A percentile compares a stretch with the other conserved stretches of the same genome.
Evolutionary conservation across 2,113 vertebrate genomes (phyloP).

Genomic region (Carlito syrichta): DNA sequence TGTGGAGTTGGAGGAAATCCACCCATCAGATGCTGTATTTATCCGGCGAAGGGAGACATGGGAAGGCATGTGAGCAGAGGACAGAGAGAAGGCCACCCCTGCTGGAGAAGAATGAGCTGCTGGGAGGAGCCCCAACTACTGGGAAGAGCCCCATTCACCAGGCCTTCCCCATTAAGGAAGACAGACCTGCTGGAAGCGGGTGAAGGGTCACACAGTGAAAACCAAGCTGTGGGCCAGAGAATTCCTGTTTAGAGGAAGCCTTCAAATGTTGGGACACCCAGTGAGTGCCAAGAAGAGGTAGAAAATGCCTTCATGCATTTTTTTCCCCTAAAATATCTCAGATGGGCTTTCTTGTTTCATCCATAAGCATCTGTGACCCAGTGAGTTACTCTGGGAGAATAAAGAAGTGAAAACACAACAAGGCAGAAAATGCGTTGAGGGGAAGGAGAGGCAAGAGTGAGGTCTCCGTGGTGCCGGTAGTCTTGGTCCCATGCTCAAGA

Average conservation of each 20-base stretch:
- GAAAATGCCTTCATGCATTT: too few relatives aligned
- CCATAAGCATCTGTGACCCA: rapidly evolving
- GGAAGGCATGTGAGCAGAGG: too few relatives aligned
- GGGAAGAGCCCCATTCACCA: rapidly evolving
- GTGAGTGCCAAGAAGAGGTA: rapidly evolving
- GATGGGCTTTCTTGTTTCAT: rapidly evolving
- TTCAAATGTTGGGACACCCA: rapidly evolving
- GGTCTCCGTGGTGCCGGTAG: rapidly evolving
- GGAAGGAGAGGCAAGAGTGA: rapidly evolving
- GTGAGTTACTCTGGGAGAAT: background rate
- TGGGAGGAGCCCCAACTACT: too few relatives aligned
- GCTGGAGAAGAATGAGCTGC: too few relatives aligned
- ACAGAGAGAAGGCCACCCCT: too few relatives aligned
- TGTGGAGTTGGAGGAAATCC: rapidly evolving
- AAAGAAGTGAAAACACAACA: rapidly evolving
- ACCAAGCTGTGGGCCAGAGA: rapidly evolving
- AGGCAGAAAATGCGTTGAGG: rapidly evolving
- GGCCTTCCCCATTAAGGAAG: too few relatives aligned
- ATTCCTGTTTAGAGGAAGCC: background rate
- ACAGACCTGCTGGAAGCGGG: too few relatives aligned
- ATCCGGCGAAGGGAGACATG: too few relatives aligned
- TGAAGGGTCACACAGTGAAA: too few relatives aligned
- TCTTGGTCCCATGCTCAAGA: rapidly evolving
- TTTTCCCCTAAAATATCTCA: background rate
- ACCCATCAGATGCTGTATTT: too few relatives aligned